Evolutionary conservation across 2,797 vertebrate species (phyloP).

Genomic region (Lutjanus argentimaculatus): DNA sequence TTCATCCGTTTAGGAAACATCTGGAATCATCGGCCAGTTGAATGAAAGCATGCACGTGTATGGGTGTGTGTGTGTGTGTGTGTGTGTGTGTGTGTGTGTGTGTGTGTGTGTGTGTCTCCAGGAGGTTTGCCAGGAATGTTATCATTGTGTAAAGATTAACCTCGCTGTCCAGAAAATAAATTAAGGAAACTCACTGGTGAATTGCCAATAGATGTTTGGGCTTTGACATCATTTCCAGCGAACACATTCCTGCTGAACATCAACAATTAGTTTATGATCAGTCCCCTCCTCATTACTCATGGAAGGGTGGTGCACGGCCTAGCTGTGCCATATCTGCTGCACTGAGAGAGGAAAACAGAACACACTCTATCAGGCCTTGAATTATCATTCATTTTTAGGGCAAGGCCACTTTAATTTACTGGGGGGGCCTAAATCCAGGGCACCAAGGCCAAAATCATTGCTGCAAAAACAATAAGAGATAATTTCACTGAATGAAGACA

Average conservation of each 20-base stretch:
- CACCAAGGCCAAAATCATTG: no score
- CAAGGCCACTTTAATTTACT: no score
- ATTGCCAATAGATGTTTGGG: conserved; percentile 74
- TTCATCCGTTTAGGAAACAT: conserved; percentile 88
- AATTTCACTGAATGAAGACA: no score
- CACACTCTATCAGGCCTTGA: neutral
- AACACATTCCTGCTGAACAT: conserved; percentile 62
- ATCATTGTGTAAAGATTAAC: conserved; percentile 78
- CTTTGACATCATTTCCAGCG: conserved; percentile 76
- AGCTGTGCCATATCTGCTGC: conserved; percentile 20
- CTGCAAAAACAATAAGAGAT: no score
- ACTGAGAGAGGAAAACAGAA: conserved; percentile 4
- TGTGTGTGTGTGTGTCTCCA: conserved; percentile 48
- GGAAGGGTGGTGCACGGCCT: neutral
- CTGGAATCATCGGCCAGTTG: conserved; percentile 82
- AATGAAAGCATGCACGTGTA: conserved; percentile 57
- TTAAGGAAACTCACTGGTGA: conserved; percentile 73
- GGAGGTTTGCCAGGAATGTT: conserved; percentile 76
- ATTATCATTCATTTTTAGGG: no score
- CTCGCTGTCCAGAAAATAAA: conserved; percentile 73
- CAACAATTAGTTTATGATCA: conserved; percentile 66
- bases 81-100: conserved; percentile 14
- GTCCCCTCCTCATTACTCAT: conserved; percentile 53
- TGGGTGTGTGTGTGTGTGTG: conserved; percentile 12
- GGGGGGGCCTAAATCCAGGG: no score